A percentile compares a stretch with the other conserved stretches of the same genome.
Conservation (phyloP, 64 coral and sea anemone genomes). For the Pachyseris speciosa region DNA sequence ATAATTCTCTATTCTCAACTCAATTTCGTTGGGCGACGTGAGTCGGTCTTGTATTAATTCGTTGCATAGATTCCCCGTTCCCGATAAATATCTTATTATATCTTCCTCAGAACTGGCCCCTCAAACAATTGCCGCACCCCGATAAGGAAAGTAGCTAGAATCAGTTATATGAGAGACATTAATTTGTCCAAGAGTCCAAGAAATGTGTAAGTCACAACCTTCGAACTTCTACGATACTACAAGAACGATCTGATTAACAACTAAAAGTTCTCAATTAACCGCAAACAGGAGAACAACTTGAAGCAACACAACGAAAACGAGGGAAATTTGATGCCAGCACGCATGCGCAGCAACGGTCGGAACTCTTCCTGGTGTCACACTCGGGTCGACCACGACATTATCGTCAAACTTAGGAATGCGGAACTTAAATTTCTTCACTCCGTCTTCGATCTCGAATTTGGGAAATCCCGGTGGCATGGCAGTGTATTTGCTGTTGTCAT, state of each 20-base stretch:
- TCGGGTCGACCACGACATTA: slow-evolving; percentile 2
- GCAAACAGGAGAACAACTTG: background rate
- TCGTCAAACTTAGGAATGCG: slow-evolving; percentile 33
- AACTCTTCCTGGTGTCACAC: background rate
- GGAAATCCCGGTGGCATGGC: slow-evolving; percentile 2
- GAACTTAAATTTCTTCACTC: slow-evolving; percentile 19
- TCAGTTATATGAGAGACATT: no score
- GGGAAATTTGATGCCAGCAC: background rate
- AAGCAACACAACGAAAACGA: background rate
- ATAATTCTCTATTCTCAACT: no score
- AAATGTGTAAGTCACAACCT: no score
- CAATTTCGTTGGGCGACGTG: no score
- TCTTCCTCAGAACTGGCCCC: no score
- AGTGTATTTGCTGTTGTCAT: slow-evolving; percentile 17
- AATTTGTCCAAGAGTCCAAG: no score
- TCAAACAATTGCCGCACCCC: no score
- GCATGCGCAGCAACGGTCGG: background rate
- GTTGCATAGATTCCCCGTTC: no score
- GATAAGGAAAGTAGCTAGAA: no score
- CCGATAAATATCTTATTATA: no score
- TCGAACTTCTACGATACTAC: no score
- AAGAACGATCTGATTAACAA: background rate
- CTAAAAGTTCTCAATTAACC: background rate
- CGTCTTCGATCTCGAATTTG: slow-evolving; percentile 10
- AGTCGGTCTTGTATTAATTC: no score